Evolutionary conservation across 1,140 invertebrate genomes (phyloP).

Genomic region (Drosophila sp.): DNA sequence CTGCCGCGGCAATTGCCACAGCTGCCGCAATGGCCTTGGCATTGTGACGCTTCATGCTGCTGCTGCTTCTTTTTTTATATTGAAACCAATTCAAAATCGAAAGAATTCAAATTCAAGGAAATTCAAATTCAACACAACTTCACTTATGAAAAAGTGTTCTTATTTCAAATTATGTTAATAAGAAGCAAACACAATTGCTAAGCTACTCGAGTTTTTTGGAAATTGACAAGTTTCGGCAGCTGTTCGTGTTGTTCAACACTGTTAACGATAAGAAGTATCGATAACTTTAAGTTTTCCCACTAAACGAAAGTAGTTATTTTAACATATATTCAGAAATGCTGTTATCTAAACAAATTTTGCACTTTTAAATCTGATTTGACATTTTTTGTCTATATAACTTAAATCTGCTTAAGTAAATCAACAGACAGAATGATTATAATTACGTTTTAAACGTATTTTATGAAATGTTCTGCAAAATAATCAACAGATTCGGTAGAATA

Average conservation of each 20-base stretch:
- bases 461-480: too few relatives aligned
- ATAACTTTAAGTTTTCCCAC: neutral
- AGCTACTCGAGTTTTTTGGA: conserved; percentile 3
- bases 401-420: too few relatives aligned
- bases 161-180: conserved; percentile 4
- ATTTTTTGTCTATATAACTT: too few relatives aligned
- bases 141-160: neutral
- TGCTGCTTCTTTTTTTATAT: neutral
- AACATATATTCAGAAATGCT: too few relatives aligned
- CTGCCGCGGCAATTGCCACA: conserved; percentile 29
- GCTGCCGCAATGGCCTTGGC: conserved; percentile 38
- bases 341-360: too few relatives aligned
- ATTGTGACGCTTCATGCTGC: conserved; percentile 60
- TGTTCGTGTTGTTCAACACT: neutral
- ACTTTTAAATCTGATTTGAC: too few relatives aligned
- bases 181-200: conserved; percentile 8
- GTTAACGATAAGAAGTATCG: conserved; percentile 2
- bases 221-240: conserved; percentile 5
- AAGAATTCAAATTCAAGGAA: neutral
- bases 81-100: conserved; percentile 16
- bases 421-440: too few relatives aligned
- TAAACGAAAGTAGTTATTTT: neutral
- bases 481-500: too few relatives aligned
- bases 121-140: neutral
- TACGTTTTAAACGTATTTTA: too few relatives aligned